Percentiles rank a stretch among this genome's conserved stretches.
phyloP scores from a whole-genome alignment of 2,113 vertebrate genomes.

The Oxygymnocypris stewartii region DNA sequence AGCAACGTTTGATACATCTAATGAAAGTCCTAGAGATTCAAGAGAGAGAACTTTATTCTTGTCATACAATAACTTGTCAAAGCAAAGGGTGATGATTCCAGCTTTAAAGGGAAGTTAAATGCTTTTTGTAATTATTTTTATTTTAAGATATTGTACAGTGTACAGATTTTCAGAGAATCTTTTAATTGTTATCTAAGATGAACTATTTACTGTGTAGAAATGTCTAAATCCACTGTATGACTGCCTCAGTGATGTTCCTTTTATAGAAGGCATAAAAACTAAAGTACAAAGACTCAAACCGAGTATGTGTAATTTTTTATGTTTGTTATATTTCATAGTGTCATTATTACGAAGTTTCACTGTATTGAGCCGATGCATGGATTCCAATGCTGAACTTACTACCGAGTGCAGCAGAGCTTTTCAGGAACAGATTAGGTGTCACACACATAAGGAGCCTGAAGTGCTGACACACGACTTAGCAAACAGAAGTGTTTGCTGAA shows the following conservation, averaged over 20 bases:
- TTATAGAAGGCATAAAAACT: conserved; percentile 88
- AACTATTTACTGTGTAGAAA: conserved; percentile 89
- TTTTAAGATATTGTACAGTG: conserved; percentile 84
- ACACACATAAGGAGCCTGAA: conserved; percentile 84
- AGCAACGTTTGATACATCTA: conserved; percentile 84
- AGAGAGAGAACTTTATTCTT: conserved; percentile 46
- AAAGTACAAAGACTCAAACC: conserved; percentile 79
- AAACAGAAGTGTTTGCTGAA: conserved; percentile 92
- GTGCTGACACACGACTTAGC: conserved; percentile 88
- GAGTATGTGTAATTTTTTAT: conserved; percentile 79
- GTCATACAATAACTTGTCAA: conserved; percentile 56
- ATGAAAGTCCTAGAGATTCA: conserved; percentile 84
- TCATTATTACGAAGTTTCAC: not conserved
- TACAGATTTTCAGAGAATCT: conserved; percentile 85
- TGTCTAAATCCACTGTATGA: conserved; percentile 88
- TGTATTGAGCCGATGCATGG: not conserved
- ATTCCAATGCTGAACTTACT: not conserved
- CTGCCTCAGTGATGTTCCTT: conserved; percentile 93
- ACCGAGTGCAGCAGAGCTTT: conserved; percentile 17
- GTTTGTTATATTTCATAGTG: not conserved
- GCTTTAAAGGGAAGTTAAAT: conserved; percentile 80
- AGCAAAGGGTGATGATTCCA: conserved; percentile 72
- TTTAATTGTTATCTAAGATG: conserved; percentile 86
- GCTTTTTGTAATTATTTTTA: conserved; percentile 63
- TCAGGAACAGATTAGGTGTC: conserved; percentile 41